Conservation (phyloP, 2,797 vertebrate genomes). For the Epinephelus awoara region DNA sequence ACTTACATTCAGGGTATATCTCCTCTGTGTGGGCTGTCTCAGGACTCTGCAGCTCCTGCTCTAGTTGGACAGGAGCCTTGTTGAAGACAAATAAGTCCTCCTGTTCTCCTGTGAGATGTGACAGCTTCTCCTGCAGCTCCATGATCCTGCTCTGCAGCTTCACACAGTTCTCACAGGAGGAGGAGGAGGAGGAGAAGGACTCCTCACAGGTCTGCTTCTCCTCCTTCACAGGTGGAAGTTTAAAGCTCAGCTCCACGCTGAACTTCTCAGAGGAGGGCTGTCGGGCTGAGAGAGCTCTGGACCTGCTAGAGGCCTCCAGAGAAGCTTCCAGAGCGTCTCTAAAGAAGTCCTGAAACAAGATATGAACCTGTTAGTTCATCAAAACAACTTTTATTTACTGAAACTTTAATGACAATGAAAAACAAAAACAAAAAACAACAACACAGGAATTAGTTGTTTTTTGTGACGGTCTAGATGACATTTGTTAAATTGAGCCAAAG, state of each 20-base stretch:
- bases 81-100: slow-evolving; percentile 43
- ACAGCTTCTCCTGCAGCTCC: slow-evolving; percentile 91
- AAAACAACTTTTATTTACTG: not conserved
- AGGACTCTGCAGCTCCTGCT: slow-evolving; percentile 75
- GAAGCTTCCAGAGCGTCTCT: slow-evolving; percentile 90
- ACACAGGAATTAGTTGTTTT: no score
- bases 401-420: no score
- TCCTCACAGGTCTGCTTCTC: slow-evolving; percentile 75
- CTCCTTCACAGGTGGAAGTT: slow-evolving; percentile 55
- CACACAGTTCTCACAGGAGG: slow-evolving; percentile 92
- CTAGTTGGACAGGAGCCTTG: not conserved
- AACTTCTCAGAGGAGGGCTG: slow-evolving; percentile 78
- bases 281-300: slow-evolving; percentile 73
- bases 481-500: no score
- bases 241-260: slow-evolving; percentile 84
- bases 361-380: not conserved
- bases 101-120: slow-evolving; percentile 85
- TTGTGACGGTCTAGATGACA: no score
- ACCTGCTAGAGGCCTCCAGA: slow-evolving; percentile 85
- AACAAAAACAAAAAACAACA: no score
- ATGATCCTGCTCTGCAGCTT: slow-evolving; percentile 89
- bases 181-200: slow-evolving; percentile 90
- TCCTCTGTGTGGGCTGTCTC: slow-evolving; percentile 87
- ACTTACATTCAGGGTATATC: slow-evolving; percentile 84
- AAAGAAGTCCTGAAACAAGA: slow-evolving; percentile 74